Conservation (phyloP, 2,888 invertebrate genomes). For the Cistogaster globosa region DNA sequence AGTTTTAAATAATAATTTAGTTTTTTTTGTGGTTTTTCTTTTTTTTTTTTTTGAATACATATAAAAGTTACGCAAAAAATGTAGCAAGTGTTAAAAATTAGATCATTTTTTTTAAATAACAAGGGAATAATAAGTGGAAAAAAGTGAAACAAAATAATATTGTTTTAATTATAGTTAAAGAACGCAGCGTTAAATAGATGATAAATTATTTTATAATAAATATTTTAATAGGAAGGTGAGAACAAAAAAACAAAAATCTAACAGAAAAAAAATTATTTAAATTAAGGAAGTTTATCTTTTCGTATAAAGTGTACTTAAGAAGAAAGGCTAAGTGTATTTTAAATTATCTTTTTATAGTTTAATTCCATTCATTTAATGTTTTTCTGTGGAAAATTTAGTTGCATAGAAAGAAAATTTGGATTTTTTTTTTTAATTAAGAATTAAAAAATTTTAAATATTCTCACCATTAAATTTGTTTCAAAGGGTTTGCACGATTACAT, state of each 20-base stretch:
- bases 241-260: constrained; percentile 43
- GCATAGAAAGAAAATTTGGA: constrained; percentile 13
- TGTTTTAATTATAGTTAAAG: constrained; percentile 25
- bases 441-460: constrained; percentile 46
- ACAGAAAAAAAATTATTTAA: constrained; percentile 10
- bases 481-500: constrained; percentile 1
- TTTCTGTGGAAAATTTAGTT: constrained; percentile 21
- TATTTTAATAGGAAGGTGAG: constrained; percentile 21
- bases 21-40: constrained; percentile 18
- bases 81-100: constrained; percentile 33
- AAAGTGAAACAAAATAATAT: constrained; percentile 28
- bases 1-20: constrained; percentile 34
- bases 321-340: constrained; percentile 9
- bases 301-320: constrained; percentile 12
- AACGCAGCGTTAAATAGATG: constrained; percentile 3
- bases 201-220: constrained; percentile 51
- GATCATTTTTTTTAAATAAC: constrained; percentile 35
- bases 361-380: constrained; percentile 25
- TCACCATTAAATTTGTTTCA: constrained; percentile 41
- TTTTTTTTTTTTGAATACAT: constrained; percentile 9
- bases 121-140: constrained; percentile 21
- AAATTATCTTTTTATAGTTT: constrained; percentile 8
- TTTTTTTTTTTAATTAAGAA: constrained; percentile 38
- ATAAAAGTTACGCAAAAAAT: too few relatives aligned
- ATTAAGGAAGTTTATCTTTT: constrained; percentile 7